phyloP scores from a whole-genome alignment of 2,797 vertebrate genomes.

The Acomys russatus region DNA sequence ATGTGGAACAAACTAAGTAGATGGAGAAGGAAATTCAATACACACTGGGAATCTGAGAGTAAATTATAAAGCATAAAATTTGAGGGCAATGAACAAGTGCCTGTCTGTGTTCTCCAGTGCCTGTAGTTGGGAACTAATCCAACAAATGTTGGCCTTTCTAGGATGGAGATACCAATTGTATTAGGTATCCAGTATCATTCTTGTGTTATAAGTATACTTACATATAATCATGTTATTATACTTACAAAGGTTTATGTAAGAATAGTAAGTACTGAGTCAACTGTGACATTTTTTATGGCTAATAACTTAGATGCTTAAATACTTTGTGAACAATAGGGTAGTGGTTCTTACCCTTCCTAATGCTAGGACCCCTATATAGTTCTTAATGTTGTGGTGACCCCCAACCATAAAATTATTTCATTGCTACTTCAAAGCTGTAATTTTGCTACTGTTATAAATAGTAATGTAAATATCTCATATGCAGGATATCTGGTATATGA shows the following conservation, averaged over 20 bases:
- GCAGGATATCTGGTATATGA: neutral
- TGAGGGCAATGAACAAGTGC: neutral
- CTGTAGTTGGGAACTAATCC: neutral
- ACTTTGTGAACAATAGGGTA: neutral
- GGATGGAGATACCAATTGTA: neutral
- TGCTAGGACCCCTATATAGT: neutral
- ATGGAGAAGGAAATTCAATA: neutral
- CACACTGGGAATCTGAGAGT: neutral
- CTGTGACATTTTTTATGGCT: neutral
- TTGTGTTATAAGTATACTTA: neutral
- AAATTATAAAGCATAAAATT: neutral
- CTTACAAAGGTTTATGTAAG: neutral
- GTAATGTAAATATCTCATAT: neutral
- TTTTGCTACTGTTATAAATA: neutral
- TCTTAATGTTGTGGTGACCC: neutral
- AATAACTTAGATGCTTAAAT: conserved; percentile 34
- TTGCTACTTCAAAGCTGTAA: neutral
- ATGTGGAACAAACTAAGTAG: neutral
- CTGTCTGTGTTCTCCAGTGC: neutral
- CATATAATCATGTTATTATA: neutral
- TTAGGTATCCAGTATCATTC: neutral
- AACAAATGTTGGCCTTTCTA: neutral
- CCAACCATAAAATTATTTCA: neutral
- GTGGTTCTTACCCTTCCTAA: neutral
- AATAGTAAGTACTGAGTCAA: conserved; percentile 1